Evolutionary conservation across 2,888 invertebrate species (phyloP).

Genomic region (Drosophila falleni): DNA sequence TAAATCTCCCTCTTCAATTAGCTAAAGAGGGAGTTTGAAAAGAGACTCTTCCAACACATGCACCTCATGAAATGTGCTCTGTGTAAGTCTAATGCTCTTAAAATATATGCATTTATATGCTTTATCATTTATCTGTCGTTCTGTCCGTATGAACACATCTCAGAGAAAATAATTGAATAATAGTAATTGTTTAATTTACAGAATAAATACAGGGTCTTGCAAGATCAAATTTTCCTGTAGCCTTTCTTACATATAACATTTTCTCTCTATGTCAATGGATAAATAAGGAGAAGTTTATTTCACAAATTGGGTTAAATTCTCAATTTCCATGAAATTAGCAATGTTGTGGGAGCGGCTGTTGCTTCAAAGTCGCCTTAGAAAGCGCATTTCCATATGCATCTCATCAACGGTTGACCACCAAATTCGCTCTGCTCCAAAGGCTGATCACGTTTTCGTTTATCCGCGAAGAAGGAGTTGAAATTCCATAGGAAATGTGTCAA

Average conservation of each 20-base stretch:
- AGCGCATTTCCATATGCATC: slow-evolving; percentile 71
- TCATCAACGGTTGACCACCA: slow-evolving; percentile 23
- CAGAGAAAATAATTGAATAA: too few relatives aligned
- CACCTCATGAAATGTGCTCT: background rate
- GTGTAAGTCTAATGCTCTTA: too few relatives aligned
- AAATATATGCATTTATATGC: too few relatives aligned
- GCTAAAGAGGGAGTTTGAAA: background rate
- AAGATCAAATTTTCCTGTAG: too few relatives aligned
- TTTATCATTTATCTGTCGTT: too few relatives aligned
- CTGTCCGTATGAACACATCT: too few relatives aligned
- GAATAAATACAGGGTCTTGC: too few relatives aligned
- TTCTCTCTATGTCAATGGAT: slow-evolving; percentile 37
- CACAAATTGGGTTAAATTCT: slow-evolving; percentile 62
- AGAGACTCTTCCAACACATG: background rate
- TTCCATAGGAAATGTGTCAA: slow-evolving; percentile 83
- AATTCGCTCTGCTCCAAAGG: slow-evolving; percentile 44
- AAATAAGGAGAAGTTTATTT: slow-evolving; percentile 16
- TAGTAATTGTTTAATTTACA: too few relatives aligned
- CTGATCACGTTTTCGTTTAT: slow-evolving; percentile 65
- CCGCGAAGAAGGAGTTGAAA: slow-evolving; percentile 52
- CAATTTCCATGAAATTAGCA: slow-evolving; percentile 59
- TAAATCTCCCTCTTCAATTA: slow-evolving; percentile 40
- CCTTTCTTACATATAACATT: too few relatives aligned
- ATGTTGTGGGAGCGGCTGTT: slow-evolving; percentile 40
- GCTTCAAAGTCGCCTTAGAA: slow-evolving; percentile 48